Evolutionary conservation across 2,888 invertebrate genomes (phyloP), one percentile per base, ranked within the genome.

Genomic region (Monochamus alternatus): DNA sequence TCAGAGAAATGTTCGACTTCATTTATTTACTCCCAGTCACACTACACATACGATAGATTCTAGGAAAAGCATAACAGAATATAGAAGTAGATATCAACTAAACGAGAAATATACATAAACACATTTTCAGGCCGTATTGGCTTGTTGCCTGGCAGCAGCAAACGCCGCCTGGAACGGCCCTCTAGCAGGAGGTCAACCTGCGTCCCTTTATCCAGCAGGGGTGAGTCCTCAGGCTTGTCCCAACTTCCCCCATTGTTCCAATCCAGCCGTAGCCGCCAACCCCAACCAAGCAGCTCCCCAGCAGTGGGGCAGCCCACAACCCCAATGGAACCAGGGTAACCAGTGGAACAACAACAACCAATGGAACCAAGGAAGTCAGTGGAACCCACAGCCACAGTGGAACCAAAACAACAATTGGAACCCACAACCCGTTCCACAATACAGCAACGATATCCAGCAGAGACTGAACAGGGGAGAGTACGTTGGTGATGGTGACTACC

Each of bases 141-240:
- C 87, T 85, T 86, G 87, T 77, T 79, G 81, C 14, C 79, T 88
- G 80, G 86, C 87, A 38, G 84, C 82, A 47, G 83, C 87, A 80
- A 73, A 80, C 32, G 89, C 87, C 66, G 87, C 84, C 12, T 88
- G 87, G 86, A 87, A 87, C 79, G 88, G 89, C 51, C 88, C 89
- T 31, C 81, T 89, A 9, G 89, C 89, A 12, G 89, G 89, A 74
- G 88, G 88, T 14, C 84, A 84, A 10, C 89, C 89, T 72, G 89
- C 89, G 38, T 80, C 83, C 67, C 84, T 86, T 66, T 89, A 84
- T 81, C 89, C 89, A 68, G 89, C 89, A 7, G 89, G 89, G 66
- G 88, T 89, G 14, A 88, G 87, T 73, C 89, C 89, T 30, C 88
- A 88, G 80, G 88, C 88, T 14, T 89, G 89, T 80, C 89, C 89